Conservation (phyloP, 1,140 invertebrate genomes). For the Atopsyche davidsoni region DNA sequence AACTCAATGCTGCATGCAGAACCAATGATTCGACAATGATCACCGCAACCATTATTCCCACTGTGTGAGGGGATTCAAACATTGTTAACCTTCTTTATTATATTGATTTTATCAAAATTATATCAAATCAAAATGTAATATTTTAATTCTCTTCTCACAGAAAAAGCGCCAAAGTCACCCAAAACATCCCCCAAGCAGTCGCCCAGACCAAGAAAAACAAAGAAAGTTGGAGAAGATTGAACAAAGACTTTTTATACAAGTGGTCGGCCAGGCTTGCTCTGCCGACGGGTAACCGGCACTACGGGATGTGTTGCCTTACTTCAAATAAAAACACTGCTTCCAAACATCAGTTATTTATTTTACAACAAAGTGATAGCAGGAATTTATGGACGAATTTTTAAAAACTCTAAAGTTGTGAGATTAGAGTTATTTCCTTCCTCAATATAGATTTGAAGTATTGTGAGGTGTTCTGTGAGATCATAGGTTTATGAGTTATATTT, state of each 20-base stretch:
- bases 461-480: constrained; percentile 1
- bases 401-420: neutral
- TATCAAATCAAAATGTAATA: neutral
- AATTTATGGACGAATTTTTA: constrained; percentile 2
- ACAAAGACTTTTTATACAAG: neutral
- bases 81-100: neutral
- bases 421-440: neutral
- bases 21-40: no score
- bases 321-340: constrained; percentile 1
- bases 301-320: constrained; percentile 9
- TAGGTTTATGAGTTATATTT: constrained; percentile 8
- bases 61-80: neutral
- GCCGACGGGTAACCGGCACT: neutral
- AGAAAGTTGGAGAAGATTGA: constrained; percentile 45
- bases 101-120: neutral
- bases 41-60: neutral
- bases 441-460: constrained; percentile 4
- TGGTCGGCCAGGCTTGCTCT: neutral
- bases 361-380: constrained; percentile 7
- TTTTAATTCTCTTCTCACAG: constrained; percentile 16
- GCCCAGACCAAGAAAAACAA: constrained; percentile 53
- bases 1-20: no score
- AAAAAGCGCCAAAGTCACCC: constrained; percentile 42
- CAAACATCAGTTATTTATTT: constrained; percentile 7
- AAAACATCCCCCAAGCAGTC: constrained; percentile 40